A percentile compares a stretch with the other conserved stretches of the same genome.
Evolutionary conservation across 2,113 vertebrate genomes (phyloP).

Genomic region (Chionis minor): DNA sequence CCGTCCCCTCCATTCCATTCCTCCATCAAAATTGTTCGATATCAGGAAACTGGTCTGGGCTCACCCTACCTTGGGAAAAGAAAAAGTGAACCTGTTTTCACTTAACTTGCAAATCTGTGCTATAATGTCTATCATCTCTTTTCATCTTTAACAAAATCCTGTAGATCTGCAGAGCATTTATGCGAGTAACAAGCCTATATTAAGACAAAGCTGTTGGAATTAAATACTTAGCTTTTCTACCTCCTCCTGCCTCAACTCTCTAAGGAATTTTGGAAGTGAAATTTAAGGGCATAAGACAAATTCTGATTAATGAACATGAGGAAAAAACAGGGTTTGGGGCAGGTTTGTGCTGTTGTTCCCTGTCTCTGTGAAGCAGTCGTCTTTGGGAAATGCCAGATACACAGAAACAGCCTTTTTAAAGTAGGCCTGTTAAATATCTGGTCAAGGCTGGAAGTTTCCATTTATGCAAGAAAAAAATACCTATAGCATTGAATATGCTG

Average conservation of each 20-base stretch:
- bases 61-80: background rate
- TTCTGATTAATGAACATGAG: background rate
- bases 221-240: background rate
- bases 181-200: background rate
- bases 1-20: background rate
- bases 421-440: background rate
- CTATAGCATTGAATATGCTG: background rate
- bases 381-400: background rate
- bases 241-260: background rate
- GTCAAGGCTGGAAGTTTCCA: background rate
- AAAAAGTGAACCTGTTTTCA: background rate
- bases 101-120: background rate
- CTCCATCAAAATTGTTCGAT: background rate
- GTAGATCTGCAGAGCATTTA: background rate
- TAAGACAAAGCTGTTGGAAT: background rate
- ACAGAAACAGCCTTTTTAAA: background rate
- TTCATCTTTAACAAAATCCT: background rate
- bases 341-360: background rate
- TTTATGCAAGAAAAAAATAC: background rate
- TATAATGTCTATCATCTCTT: background rate
- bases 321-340: background rate
- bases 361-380: background rate
- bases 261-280: background rate
- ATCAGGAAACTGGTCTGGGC: background rate
- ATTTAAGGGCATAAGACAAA: background rate